phyloP scores from a whole-genome alignment of 2,797 vertebrate species.

The Neopelma chrysocephalum region DNA sequence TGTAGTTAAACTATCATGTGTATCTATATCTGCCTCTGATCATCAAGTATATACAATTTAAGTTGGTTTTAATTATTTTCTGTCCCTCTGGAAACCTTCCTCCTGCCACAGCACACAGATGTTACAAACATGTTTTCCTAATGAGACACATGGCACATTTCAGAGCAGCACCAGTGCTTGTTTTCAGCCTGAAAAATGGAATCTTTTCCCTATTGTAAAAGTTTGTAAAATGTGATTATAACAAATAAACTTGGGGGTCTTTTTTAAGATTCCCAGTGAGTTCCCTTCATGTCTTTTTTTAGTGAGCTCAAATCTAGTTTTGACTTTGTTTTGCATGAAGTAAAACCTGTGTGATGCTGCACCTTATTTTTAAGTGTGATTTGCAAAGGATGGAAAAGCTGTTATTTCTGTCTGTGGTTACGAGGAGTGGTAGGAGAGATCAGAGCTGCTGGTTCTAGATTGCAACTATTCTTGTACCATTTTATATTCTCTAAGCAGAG shows the following conservation, averaged over 20 bases:
- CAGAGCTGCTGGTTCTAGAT: neutral
- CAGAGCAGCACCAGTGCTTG: constrained; percentile 49
- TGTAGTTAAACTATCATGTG: neutral
- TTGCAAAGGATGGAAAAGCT: neutral
- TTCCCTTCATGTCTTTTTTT: neutral
- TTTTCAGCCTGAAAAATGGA: constrained; percentile 60
- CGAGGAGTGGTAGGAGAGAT: neutral
- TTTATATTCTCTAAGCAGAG: neutral
- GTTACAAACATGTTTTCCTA: neutral
- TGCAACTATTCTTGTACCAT: neutral
- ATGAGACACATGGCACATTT: constrained; percentile 25
- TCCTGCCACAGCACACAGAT: constrained; percentile 3
- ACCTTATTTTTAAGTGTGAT: neutral
- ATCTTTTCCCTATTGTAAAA: constrained; percentile 22
- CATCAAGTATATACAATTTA: neutral
- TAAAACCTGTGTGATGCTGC: neutral
- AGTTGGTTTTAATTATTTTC: constrained; percentile 16
- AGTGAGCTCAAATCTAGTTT: neutral
- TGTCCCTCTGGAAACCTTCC: neutral
- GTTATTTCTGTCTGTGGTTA: neutral
- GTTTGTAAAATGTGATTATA: constrained; percentile 36
- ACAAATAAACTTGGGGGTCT: constrained; percentile 31
- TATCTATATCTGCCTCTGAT: neutral
- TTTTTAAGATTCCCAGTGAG: neutral
- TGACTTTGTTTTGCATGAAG: neutral